phyloP scores from a whole-genome alignment of 2,113 vertebrate genomes.

The Phocoena sinus region DNA sequence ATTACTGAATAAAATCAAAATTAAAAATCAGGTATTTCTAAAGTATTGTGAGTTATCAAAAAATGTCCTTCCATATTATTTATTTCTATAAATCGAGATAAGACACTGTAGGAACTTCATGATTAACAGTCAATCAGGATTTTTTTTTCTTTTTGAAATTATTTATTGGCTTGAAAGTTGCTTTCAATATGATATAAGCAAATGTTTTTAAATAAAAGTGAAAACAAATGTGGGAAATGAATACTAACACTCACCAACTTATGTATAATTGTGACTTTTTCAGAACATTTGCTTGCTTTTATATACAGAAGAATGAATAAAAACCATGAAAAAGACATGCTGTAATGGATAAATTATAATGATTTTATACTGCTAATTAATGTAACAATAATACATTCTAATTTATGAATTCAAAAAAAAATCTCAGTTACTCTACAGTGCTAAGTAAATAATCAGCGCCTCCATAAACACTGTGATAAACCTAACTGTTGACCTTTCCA shows the following conservation, averaged over 20 bases:
- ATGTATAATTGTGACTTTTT: background rate
- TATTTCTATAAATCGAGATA: background rate
- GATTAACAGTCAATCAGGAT: background rate
- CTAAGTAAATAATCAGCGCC: constrained; percentile 37
- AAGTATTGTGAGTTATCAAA: background rate
- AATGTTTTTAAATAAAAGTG: background rate
- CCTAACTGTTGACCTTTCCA: background rate
- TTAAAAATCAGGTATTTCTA: background rate
- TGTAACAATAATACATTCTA: background rate
- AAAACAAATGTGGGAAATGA: background rate
- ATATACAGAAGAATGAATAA: background rate
- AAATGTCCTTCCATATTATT: background rate
- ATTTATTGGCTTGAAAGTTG: background rate
- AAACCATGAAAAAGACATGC: background rate
- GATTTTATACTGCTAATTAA: background rate
- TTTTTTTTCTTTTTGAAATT: background rate
- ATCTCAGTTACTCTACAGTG: background rate
- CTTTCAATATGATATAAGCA: background rate
- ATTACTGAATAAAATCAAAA: background rate
- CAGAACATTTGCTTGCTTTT: background rate
- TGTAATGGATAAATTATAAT: background rate
- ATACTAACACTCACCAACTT: background rate
- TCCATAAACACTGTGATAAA: constrained; percentile 53
- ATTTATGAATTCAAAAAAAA: constrained; percentile 23
- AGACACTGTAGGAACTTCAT: background rate